A percentile compares a stretch with the other conserved stretches of the same genome.
Conservation (phyloP, 2,113 vertebrate species). For the Seriola rivoliana region DNA sequence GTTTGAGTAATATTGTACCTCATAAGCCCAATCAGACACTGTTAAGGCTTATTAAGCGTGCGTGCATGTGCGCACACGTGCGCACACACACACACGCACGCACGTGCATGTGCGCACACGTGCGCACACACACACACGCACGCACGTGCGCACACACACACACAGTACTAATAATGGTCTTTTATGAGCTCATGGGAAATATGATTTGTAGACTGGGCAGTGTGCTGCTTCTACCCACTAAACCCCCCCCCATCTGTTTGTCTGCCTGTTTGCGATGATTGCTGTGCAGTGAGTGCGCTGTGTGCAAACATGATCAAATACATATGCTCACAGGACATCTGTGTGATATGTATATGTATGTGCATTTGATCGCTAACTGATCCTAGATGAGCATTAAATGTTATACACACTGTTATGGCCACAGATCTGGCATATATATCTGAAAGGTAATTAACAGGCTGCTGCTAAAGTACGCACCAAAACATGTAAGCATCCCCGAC, state of each 20-base stretch:
- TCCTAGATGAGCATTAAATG: slow-evolving; percentile 11
- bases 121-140: slow-evolving; percentile 21
- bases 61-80: no score
- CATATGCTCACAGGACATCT: neutral
- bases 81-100: slow-evolving; percentile 20
- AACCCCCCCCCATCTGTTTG: slow-evolving; percentile 6
- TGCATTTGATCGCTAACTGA: slow-evolving; percentile 20
- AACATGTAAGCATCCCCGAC: neutral
- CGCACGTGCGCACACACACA: slow-evolving; percentile 24
- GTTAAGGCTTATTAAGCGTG: slow-evolving; percentile 60
- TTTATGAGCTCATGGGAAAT: slow-evolving; percentile 63
- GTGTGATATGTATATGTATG: no score
- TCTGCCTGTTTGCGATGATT: slow-evolving; percentile 34
- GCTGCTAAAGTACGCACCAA: neutral
- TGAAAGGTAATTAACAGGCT: neutral
- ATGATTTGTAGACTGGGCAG: slow-evolving; percentile 62
- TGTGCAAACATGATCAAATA: slow-evolving; percentile 4
- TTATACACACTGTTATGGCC: neutral
- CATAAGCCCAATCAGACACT: slow-evolving; percentile 49
- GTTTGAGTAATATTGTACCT: slow-evolving; percentile 60
- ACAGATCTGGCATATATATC: neutral
- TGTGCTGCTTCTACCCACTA: slow-evolving; percentile 27
- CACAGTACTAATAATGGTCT: slow-evolving; percentile 46
- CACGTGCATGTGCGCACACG: slow-evolving; percentile 8
- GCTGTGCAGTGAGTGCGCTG: neutral